Percentiles rank a stretch among this genome's conserved stretches.
Evolutionary conservation across 2,888 invertebrate genomes (phyloP).

Genomic region (Scaptomyza cyrtandrae): DNA sequence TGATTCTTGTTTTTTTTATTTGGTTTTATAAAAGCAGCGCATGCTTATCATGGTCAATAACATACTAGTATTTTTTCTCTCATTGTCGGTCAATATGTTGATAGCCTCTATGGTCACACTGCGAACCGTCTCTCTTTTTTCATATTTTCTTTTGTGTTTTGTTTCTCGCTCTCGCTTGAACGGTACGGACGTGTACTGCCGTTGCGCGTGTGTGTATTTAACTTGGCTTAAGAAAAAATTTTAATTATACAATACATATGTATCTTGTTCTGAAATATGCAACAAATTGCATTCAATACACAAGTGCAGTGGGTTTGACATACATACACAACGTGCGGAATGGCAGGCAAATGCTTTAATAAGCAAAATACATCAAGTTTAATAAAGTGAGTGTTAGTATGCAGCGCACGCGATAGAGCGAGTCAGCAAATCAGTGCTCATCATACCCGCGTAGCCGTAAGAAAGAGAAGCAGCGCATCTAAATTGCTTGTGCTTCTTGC

Average conservation of each 20-base stretch:
- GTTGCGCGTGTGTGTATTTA: conserved; percentile 65
- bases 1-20: neutral
- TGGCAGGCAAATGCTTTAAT: conserved; percentile 48
- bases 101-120: conserved; percentile 22
- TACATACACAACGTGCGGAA: conserved; percentile 37
- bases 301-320: conserved; percentile 48
- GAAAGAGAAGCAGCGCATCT: conserved; percentile 62
- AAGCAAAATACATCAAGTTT: conserved; percentile 56
- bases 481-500: conserved; percentile 62
- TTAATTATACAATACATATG: conserved; percentile 66
- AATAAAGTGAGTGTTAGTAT: conserved; percentile 70
- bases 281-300: conserved; percentile 50
- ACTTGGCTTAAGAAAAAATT: conserved; percentile 54
- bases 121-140: conserved; percentile 47
- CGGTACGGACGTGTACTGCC: conserved; percentile 62
- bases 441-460: conserved; percentile 36
- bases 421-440: conserved; percentile 69
- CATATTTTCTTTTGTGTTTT: conserved; percentile 57
- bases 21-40: neutral
- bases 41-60: neutral
- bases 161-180: conserved; percentile 66
- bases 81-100: neutral
- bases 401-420: conserved; percentile 63
- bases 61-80: conserved; percentile 13
- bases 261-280: conserved; percentile 42